A percentile compares a stretch with the other conserved stretches of the same genome.
Conservation (phyloP, 2,113 vertebrate genomes). For the Carassius gibelio region DNA sequence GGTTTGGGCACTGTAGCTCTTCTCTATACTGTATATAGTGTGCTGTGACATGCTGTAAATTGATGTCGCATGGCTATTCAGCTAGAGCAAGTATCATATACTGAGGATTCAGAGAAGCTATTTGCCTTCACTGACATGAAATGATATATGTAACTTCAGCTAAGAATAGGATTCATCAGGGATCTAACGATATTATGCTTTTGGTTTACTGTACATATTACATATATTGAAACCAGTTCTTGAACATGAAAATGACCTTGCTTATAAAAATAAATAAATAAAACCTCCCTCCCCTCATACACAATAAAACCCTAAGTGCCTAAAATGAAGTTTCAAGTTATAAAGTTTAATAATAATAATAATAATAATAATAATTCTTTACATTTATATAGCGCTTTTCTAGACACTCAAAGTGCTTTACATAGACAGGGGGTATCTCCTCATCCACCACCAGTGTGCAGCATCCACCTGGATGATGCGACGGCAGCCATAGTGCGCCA, state of each 20-base stretch:
- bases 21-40: constrained; percentile 40
- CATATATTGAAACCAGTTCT: background rate
- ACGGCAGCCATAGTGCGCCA: no score
- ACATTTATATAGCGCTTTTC: no score
- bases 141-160: background rate
- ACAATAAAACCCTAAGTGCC: background rate
- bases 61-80: background rate
- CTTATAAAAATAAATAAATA: background rate
- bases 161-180: background rate
- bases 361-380: no score
- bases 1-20: constrained; percentile 60
- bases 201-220: background rate
- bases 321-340: background rate
- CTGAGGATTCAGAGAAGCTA: background rate
- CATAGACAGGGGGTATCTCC: no score
- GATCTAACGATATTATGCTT: background rate
- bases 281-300: no score
- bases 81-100: constrained; percentile 7
- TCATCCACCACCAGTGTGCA: no score
- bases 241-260: background rate
- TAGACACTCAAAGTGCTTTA: no score
- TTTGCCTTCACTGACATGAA: constrained; percentile 4
- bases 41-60: constrained; percentile 35
- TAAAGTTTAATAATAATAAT: background rate
- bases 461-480: no score